These are phyloP conservation scores for Irena cyanogastra DNA, from an alignment of 2,113 vertebrate genomes.

Conservation along the genomic window DNA sequence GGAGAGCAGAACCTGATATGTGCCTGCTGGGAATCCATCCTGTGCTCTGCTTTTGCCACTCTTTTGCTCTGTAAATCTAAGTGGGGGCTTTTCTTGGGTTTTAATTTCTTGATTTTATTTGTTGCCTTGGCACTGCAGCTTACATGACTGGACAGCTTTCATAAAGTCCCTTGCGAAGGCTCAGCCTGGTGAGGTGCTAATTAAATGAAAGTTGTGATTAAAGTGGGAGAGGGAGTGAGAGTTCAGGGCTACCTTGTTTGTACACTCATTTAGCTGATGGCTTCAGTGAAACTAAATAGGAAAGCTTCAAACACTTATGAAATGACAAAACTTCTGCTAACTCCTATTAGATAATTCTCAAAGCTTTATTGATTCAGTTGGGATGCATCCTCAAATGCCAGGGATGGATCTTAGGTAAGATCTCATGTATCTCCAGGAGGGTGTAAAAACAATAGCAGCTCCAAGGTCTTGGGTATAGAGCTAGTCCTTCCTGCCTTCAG, in stretches of 20 bases:
- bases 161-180: background rate
- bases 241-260: background rate
- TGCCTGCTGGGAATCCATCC: background rate
- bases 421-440: background rate
- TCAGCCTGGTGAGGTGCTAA: constrained; percentile 24
- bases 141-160: background rate
- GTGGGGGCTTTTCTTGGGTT: background rate
- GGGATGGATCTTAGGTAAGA: background rate
- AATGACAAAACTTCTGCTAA: background rate
- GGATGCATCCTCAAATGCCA: background rate
- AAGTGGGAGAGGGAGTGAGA: background rate
- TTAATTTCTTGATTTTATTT: constrained; percentile 1
- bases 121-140: background rate
- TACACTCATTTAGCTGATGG: background rate
- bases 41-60: background rate
- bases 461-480: background rate
- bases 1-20: background rate
- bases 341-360: background rate
- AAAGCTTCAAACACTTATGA: background rate
- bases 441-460: background rate
- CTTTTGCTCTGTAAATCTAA: background rate
- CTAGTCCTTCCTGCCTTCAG: background rate
- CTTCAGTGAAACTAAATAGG: background rate
- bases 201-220: constrained; percentile 34
- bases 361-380: background rate